Conservation (phyloP, 2,888 invertebrate genomes). For the Macroteleia sp. region DNA sequence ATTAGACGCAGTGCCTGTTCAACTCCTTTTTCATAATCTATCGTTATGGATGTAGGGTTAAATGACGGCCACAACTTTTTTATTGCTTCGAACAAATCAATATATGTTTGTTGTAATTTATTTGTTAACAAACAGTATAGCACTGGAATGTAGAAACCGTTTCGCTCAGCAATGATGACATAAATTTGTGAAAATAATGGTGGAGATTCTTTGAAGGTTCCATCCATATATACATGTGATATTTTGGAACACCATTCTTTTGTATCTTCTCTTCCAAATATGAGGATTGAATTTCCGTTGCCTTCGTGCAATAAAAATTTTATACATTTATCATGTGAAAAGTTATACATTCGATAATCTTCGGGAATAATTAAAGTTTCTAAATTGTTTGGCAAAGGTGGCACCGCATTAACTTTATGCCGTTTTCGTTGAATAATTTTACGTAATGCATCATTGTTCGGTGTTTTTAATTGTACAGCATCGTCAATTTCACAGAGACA, state of each 20-base stretch:
- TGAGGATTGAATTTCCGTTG: background rate
- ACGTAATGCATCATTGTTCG: conserved; percentile 12
- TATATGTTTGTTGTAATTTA: background rate
- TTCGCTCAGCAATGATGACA: background rate
- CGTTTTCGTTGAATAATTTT: conserved; percentile 11
- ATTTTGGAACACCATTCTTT: background rate
- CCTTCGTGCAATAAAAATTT: background rate
- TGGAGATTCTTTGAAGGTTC: conserved; percentile 4
- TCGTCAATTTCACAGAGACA: background rate
- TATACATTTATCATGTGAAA: background rate
- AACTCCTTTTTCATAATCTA: conserved; percentile 5
- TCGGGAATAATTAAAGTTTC: conserved; percentile 1
- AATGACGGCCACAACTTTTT: background rate
- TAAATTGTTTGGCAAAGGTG: background rate
- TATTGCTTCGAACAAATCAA: background rate
- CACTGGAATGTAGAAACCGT: background rate
- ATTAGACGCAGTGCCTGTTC: background rate
- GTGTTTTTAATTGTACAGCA: background rate
- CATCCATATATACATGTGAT: conserved; percentile 1
- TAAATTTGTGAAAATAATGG: conserved; percentile 3
- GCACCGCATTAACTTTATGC: background rate
- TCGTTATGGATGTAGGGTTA: background rate
- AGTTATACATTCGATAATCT: background rate
- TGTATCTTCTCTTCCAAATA: conserved; percentile 10
- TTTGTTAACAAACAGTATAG: background rate